Conservation (phyloP, 2,113 vertebrate species). For the Forbesichthys papilliferus region DNA sequence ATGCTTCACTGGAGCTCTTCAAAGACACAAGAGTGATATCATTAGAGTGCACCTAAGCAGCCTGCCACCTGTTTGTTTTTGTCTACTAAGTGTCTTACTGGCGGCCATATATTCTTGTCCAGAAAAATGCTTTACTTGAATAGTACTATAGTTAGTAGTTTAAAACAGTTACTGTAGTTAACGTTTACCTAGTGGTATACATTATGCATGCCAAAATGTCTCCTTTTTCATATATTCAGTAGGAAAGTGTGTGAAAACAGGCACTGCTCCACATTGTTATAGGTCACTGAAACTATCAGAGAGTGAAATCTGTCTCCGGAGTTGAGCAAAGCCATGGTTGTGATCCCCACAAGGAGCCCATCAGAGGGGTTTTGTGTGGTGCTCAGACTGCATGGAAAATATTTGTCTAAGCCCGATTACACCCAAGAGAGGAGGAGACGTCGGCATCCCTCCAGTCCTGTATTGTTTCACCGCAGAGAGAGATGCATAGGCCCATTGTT, state of each 20-base stretch:
- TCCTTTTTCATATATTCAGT: slow-evolving; percentile 5
- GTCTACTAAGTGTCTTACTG: not conserved
- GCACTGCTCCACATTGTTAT: not conserved
- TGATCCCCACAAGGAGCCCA: slow-evolving; percentile 37
- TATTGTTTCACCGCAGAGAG: slow-evolving; percentile 45
- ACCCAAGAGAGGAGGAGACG: slow-evolving; percentile 50
- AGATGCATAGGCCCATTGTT: slow-evolving; percentile 51
- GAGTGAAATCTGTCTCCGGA: slow-evolving; percentile 37
- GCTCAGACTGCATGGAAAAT: slow-evolving; percentile 64
- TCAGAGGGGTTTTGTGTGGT: slow-evolving; percentile 59
- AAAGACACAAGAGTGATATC: slow-evolving; percentile 57
- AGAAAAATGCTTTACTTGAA: too few relatives aligned
- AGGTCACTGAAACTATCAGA: slow-evolving; percentile 34
- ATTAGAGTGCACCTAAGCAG: slow-evolving; percentile 55
- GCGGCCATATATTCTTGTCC: slow-evolving; percentile 4
- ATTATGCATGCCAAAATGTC: not conserved
- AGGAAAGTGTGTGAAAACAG: not conserved
- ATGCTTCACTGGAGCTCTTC: slow-evolving; percentile 49
- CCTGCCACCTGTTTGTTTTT: slow-evolving; percentile 35
- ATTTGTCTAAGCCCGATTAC: slow-evolving; percentile 68
- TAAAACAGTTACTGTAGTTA: too few relatives aligned
- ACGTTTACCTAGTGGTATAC: too few relatives aligned
- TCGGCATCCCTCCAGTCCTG: slow-evolving; percentile 43
- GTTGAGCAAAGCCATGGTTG: slow-evolving; percentile 49
- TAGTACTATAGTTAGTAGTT: too few relatives aligned